Conservation (phyloP, 2,797 vertebrate species). For the Saxicola maurus region DNA sequence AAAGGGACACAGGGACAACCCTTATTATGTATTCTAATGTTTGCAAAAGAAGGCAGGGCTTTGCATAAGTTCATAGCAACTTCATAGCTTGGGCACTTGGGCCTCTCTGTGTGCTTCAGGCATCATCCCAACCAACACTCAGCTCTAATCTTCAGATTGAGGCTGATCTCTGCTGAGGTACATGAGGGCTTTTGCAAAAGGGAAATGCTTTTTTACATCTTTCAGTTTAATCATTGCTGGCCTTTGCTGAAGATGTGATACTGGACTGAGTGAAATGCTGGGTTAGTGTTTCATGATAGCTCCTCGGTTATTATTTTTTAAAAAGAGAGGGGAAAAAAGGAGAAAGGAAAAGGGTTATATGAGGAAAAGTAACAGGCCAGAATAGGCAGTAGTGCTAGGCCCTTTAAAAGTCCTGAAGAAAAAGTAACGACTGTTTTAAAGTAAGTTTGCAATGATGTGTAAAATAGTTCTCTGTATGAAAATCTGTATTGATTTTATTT, state of each 20-base stretch:
- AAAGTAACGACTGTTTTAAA: background rate
- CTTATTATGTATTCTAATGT: background rate
- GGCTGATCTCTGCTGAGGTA: background rate
- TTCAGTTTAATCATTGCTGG: background rate
- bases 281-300: background rate
- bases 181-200: background rate
- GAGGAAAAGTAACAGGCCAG: background rate
- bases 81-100: background rate
- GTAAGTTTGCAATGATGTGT: background rate
- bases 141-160: background rate
- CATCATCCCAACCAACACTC: background rate
- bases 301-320: background rate
- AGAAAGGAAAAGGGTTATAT: background rate
- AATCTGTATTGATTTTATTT: constrained; percentile 35
- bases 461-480: constrained; percentile 13
- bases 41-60: background rate
- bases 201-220: background rate
- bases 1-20: background rate
- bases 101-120: background rate
- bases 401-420: background rate
- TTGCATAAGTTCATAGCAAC: background rate
- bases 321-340: background rate
- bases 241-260: background rate
- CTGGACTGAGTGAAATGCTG: background rate
- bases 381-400: background rate